A percentile compares a stretch with the other conserved stretches of the same genome.
Conservation (phyloP, 2,888 invertebrate species). For the Venusia cambrica region DNA sequence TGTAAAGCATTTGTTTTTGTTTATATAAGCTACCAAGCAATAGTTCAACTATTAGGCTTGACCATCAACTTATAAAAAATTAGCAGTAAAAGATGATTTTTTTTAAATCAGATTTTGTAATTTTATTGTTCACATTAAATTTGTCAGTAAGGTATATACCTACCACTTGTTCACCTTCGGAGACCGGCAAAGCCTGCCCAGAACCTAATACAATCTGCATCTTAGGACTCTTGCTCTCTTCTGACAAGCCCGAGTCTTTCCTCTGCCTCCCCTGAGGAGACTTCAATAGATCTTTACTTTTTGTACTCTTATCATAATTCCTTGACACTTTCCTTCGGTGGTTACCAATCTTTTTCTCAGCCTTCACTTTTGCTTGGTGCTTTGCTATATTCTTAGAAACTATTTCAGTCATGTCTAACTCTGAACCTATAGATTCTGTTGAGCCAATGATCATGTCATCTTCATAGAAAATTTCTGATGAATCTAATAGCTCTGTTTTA, state of each 20-base stretch:
- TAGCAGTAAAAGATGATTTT: too few relatives aligned
- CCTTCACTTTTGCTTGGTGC: conserved; percentile 47
- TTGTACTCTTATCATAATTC: conserved; percentile 50
- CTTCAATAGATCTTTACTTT: conserved; percentile 53
- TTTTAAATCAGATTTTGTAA: too few relatives aligned
- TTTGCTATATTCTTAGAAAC: conserved; percentile 49
- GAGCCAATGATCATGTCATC: conserved; percentile 63
- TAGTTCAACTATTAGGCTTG: too few relatives aligned
- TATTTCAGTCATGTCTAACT: conserved; percentile 47
- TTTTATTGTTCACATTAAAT: too few relatives aligned
- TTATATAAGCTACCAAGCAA: too few relatives aligned
- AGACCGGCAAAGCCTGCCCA: conserved; percentile 77
- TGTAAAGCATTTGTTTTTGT: too few relatives aligned
- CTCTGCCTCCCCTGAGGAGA: conserved; percentile 55
- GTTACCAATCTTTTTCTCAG: conserved; percentile 62
- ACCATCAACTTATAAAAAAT: too few relatives aligned
- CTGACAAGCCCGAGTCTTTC: conserved; percentile 59
- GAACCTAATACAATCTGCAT: conserved; percentile 77
- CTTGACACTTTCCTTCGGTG: conserved; percentile 65
- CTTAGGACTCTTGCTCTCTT: conserved; percentile 67
- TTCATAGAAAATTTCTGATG: conserved; percentile 61
- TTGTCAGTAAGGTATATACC: too few relatives aligned
- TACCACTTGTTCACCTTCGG: conserved; percentile 82
- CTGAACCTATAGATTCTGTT: conserved; percentile 58
- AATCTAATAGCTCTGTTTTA: conserved; percentile 37